Base-by-base conservation (phyloP, 2,888 invertebrate genomes). In the Sphinx pinastri region DNA sequence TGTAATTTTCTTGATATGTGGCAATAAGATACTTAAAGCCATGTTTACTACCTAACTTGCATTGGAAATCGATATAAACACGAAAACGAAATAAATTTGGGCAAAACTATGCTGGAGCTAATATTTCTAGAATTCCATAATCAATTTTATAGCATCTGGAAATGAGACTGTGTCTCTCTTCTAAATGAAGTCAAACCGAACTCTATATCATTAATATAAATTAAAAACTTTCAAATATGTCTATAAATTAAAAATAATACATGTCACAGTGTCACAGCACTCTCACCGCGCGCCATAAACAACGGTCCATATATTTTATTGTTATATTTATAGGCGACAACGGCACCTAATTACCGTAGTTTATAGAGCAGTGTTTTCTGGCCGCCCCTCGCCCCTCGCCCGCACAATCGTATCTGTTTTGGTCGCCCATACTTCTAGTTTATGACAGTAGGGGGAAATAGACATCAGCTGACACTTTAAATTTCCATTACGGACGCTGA, bases 231-330 rank as follows among this genome's bases (percentile, higher is more conserved):
- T 16, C 7, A 54, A 16, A 54, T 16, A 54, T 54, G n/a, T 16
- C 54, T 3, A 19, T 55, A 55, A 55, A 55, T 19, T 19, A 55
- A 19, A 55, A 55, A 55, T 55, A 55, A 19, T 11, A 55, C 19
- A 67, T 55, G 51, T 38, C 52, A 45, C 54, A 67, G 67, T 52
- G 67, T 67, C 55, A 55, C 52, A 16, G 54, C 38, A 45, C 16
- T 45, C 55, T 38, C 45, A 54, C 19, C 55, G n/a, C 54, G 54
- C 16, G 52, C 68, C 68, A 68, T 68, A 68, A 68, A 68, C 68
- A 68, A 68, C 59, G 59, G 59, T 51, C 16, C 31, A 52, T 59
- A 68, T 49, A 49, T 49, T 63, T 59, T 59, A 68, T 68, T 45
- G 68, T 54, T 51, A 47, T 68, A 68, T 68, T 51, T 59, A 52